Percentiles rank a stretch among this genome's conserved stretches.
These are phyloP conservation scores for Allolobophora icterica DNA, from an alignment of 2,888 invertebrate genomes.

Conservation along the genomic window DNA sequence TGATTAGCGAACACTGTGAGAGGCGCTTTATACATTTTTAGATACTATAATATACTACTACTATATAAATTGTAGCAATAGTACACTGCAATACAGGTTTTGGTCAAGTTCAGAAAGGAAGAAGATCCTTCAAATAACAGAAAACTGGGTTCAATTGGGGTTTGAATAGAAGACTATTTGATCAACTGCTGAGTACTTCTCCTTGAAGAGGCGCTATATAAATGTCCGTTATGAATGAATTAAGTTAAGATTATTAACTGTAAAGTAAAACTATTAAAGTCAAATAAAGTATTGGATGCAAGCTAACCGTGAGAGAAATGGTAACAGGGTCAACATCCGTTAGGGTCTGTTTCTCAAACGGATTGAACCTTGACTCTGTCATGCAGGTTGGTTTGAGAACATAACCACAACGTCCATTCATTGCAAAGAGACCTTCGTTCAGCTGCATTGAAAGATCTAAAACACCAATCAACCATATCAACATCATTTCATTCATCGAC, in stretches of 20 bases:
- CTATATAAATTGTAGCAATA: too few relatives aligned
- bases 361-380: constrained; percentile 77
- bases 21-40: too few relatives aligned
- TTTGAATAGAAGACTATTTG: not conserved
- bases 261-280: too few relatives aligned
- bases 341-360: constrained; percentile 71
- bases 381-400: constrained; percentile 88
- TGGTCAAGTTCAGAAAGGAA: too few relatives aligned
- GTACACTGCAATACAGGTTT: not conserved
- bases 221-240: too few relatives aligned
- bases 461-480: not conserved
- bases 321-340: constrained; percentile 70
- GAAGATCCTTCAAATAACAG: not conserved
- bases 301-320: constrained; percentile 73
- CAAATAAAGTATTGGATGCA: too few relatives aligned
- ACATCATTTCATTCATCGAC: not conserved
- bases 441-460: constrained; percentile 91
- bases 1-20: too few relatives aligned
- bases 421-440: constrained; percentile 88
- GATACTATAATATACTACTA: too few relatives aligned
- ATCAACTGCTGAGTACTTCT: too few relatives aligned
- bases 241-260: too few relatives aligned
- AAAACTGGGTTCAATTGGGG: not conserved
- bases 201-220: too few relatives aligned
- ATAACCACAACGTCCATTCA: constrained; percentile 91